Evolutionary conservation across 1,140 invertebrate species (phyloP).

Genomic region (Lepidurus apus): DNA sequence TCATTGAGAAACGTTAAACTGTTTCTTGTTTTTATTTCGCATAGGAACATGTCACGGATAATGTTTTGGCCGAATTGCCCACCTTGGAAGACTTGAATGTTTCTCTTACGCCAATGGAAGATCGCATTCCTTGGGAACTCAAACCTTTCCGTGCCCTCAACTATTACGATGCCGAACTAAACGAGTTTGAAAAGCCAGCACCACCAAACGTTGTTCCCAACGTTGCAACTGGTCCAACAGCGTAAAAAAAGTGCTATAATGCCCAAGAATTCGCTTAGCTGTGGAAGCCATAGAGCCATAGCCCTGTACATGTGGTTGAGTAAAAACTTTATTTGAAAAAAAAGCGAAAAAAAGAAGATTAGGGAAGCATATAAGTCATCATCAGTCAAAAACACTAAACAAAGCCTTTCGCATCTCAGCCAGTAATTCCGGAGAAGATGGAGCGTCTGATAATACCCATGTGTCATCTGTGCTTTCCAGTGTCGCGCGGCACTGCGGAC

Average conservation of each 20-base stretch:
- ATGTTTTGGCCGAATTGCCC: conserved; percentile 56
- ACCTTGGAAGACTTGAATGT: conserved; percentile 85
- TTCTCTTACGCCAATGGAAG: conserved; percentile 63
- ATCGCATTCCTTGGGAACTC: conserved; percentile 70
- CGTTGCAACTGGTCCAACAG: conserved; percentile 5
- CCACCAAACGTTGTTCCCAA: conserved; percentile 49
- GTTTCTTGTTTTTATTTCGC: conserved; percentile 37
- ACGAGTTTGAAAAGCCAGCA: conserved; percentile 62
- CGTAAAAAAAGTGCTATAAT: conserved; percentile 15
- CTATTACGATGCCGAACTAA: conserved; percentile 68
- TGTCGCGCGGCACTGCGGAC: background rate
- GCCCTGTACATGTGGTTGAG: conserved; percentile 17
- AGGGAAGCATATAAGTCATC: background rate
- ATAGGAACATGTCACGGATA: conserved; percentile 71
- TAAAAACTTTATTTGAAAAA: conserved; percentile 5
- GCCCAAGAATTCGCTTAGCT: background rate
- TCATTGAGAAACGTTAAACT: conserved; percentile 17
- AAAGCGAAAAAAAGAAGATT: background rate
- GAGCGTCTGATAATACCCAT: background rate
- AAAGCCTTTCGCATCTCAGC: conserved; percentile 4
- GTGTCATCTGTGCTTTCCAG: conserved; percentile 1
- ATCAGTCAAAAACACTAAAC: conserved; percentile 15
- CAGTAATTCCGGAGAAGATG: background rate
- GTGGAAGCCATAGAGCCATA: conserved; percentile 10
- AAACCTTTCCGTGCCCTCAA: conserved; percentile 55